Base-by-base conservation (phyloP, 2,113 vertebrate species). In the Nerophis lumbriciformis region DNA sequence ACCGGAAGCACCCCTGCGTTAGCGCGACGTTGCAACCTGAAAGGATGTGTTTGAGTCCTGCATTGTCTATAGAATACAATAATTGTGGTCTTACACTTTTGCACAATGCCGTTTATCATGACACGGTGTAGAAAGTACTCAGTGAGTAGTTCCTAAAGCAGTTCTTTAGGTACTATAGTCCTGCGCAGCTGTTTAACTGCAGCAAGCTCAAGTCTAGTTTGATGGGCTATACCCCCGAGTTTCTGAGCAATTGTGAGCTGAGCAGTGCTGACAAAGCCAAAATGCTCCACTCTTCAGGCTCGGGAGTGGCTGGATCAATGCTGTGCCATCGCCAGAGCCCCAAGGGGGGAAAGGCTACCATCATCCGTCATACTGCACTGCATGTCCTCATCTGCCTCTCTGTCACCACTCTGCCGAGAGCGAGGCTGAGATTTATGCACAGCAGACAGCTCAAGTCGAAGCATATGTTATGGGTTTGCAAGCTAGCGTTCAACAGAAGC, bases 191-290 rank as follows among this genome's bases (percentile, higher is more conserved):
- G 69, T 68, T 61, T 48, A 47, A 51, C 59, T 73, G 8, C 57
- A 45, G 63, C 64, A 70, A 45, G 70, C 74, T 67, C 66, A 39
- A 48, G 35, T 57, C 35, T 79, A 70, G 1, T 61, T 65, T 62
- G 54, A 56, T 7, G 51, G 21, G 35, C 28, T 60, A 64, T 71
- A 65, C 45, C 77, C 77, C 75, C 15, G 73, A 75, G 66, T 77
- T 76, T 78, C 59, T 79, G 80, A 76, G 73, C 49, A 42, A 48
- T 28, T 71, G 77, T 75, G 84, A 78, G 77, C 73, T 69, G 70
- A 85, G 78, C 76, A 75, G 68, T 83, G 85, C 85, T 88, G 87
- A 89, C 83, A 68, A 84, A 83, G 87, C 82, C 70, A 82, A 84
- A 88, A 83, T 67, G 62, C 63, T 69, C 48, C 77, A 68, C 76